These are phyloP conservation scores for Argentina silus DNA, from an alignment of 2,797 vertebrate species.

Conservation along the genomic window DNA sequence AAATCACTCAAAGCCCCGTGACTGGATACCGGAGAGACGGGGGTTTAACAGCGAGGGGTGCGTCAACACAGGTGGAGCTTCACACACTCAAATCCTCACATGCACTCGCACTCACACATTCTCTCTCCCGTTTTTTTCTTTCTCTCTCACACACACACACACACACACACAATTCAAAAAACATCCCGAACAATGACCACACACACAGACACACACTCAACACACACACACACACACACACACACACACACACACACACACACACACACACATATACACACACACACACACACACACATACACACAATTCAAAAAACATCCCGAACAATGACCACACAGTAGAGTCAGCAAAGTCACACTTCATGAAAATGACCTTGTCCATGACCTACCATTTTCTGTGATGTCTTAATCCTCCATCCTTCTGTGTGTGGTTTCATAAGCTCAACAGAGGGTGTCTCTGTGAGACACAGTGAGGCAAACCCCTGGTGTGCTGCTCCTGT, in stretches of 20 bases:
- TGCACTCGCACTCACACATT: background rate
- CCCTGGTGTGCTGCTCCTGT: slow-evolving; percentile 55
- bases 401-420: slow-evolving; percentile 21
- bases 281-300: background rate
- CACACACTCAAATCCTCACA: background rate
- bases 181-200: slow-evolving; percentile 28
- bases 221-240: background rate
- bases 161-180: background rate
- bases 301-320: background rate
- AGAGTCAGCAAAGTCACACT: slow-evolving; percentile 28
- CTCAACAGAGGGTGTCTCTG: slow-evolving; percentile 46
- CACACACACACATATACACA: background rate
- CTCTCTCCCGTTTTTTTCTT: background rate
- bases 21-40: slow-evolving; percentile 33
- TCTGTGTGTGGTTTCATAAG: slow-evolving; percentile 51
- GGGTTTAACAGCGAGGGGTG: slow-evolving; percentile 34
- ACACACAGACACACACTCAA: too few species aligned
- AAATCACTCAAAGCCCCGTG: slow-evolving; percentile 49
- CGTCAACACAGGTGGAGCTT: slow-evolving; percentile 30
- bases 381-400: slow-evolving; percentile 30
- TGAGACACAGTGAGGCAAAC: slow-evolving; percentile 58
- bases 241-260: background rate
- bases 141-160: background rate
- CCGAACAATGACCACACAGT: slow-evolving; percentile 31
- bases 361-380: slow-evolving; percentile 43